These are phyloP conservation scores for Mellivora capensis DNA, from an alignment of 2,113 vertebrate genomes.

Conservation along the genomic window DNA sequence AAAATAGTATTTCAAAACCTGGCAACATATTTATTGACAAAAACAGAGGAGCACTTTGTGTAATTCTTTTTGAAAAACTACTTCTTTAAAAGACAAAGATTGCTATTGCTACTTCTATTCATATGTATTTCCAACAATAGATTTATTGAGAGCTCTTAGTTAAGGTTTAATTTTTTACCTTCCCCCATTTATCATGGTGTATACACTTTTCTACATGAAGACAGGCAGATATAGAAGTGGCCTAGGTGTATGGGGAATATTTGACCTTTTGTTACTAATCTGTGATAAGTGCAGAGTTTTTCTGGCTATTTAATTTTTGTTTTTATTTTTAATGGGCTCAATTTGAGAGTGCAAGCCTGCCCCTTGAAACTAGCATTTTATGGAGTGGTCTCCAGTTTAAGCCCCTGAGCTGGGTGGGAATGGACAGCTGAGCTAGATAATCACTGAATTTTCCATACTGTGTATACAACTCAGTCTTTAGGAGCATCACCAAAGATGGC, in stretches of 20 bases:
- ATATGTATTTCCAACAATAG: constrained; percentile 79
- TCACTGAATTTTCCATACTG: constrained; percentile 81
- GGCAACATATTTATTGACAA: constrained; percentile 88
- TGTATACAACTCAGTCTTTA: constrained; percentile 36
- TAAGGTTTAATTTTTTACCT: constrained; percentile 74
- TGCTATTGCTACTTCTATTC: constrained; percentile 80
- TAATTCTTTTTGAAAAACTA: constrained; percentile 90
- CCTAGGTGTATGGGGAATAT: constrained; percentile 73
- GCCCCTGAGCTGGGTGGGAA: constrained; percentile 72
- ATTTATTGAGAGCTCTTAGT: constrained; percentile 82
- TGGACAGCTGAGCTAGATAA: constrained; percentile 75
- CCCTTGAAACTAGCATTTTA: constrained; percentile 45
- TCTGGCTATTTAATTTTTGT: not conserved
- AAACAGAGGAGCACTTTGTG: constrained; percentile 87
- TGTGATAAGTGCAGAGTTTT: constrained; percentile 76
- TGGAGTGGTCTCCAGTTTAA: constrained; percentile 64
- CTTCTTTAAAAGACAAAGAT: constrained; percentile 84
- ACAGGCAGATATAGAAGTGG: constrained; percentile 70
- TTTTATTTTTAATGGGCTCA: constrained; percentile 67
- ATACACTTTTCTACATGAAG: constrained; percentile 73
- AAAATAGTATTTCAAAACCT: constrained; percentile 86
- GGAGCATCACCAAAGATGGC: constrained; percentile 54
- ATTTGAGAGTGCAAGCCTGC: constrained; percentile 75
- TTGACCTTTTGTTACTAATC: constrained; percentile 81
- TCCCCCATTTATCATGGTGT: constrained; percentile 58